Conservation (phyloP, 2,113 vertebrate species). For the Baryphthengus martii region DNA sequence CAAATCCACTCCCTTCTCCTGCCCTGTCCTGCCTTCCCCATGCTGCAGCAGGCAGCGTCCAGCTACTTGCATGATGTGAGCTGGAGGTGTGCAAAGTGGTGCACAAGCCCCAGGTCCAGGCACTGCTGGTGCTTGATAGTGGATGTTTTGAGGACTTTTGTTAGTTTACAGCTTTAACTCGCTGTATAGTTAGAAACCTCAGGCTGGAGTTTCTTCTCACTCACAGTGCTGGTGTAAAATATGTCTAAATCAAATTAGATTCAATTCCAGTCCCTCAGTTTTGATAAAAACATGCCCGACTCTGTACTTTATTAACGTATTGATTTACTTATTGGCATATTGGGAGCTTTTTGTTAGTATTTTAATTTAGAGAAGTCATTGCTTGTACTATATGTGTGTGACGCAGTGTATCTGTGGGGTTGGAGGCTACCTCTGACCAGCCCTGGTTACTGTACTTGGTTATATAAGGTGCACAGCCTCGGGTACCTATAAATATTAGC, state of each 20-base stretch:
- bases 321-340: not conserved
- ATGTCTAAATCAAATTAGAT: not conserved
- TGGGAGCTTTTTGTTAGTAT: not conserved
- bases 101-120: not conserved
- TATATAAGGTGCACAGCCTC: not conserved
- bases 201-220: not conserved
- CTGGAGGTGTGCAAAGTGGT: not conserved
- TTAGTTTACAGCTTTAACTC: not conserved
- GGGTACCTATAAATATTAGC: slow-evolving; percentile 36
- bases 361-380: not conserved
- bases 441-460: not conserved
- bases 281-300: rapidly evolving
- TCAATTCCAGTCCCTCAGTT: not conserved
- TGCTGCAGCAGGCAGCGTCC: not conserved
- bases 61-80: not conserved
- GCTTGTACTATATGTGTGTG: not conserved
- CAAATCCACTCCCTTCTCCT: not conserved
- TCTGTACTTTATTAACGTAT: not conserved
- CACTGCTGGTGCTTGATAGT: not conserved
- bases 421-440: not conserved
- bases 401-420: not conserved
- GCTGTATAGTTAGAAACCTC: not conserved
- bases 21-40: not conserved
- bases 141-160: not conserved
- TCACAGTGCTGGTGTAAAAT: not conserved